Conservation (phyloP, 2,888 invertebrate species). For the Protodeltote pygarga region DNA sequence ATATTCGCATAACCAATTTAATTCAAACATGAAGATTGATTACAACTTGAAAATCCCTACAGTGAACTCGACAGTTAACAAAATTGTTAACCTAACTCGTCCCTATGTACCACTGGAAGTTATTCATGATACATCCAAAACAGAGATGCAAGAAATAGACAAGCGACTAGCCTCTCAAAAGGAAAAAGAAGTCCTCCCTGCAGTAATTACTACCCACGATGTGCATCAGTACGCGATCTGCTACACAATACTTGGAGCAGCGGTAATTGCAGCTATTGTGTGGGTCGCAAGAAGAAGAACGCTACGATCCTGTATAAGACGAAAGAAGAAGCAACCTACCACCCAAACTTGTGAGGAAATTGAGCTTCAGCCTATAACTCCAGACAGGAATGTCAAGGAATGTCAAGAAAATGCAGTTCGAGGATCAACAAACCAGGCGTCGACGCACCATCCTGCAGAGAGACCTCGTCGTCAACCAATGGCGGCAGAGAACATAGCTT, state of each 20-base stretch:
- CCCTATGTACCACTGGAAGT: not conserved
- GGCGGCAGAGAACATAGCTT: not conserved
- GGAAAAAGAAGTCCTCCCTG: not conserved
- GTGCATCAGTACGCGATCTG: not conserved
- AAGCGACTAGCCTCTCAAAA: not conserved
- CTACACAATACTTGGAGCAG: not conserved
- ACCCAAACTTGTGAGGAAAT: not conserved
- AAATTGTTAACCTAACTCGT: not conserved
- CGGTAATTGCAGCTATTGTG: not conserved
- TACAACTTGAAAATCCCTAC: not conserved
- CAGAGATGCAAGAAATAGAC: not conserved
- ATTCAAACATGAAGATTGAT: not conserved
- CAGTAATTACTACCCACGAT: not conserved
- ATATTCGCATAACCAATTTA: slow-evolving; percentile 1
- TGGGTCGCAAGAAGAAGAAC: not conserved
- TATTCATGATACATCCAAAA: not conserved
- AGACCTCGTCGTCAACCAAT: not conserved
- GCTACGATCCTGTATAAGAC: not conserved
- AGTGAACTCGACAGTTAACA: not conserved
- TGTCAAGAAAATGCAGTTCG: no score
- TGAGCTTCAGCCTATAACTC: not conserved
- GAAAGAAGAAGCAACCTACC: not conserved
- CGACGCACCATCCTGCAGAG: not conserved
- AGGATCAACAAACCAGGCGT: not conserved
- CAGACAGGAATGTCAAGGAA: not conserved